These are phyloP conservation scores for Capromys pilorides DNA, from an alignment of 2,797 vertebrate genomes.

Conservation along the genomic window DNA sequence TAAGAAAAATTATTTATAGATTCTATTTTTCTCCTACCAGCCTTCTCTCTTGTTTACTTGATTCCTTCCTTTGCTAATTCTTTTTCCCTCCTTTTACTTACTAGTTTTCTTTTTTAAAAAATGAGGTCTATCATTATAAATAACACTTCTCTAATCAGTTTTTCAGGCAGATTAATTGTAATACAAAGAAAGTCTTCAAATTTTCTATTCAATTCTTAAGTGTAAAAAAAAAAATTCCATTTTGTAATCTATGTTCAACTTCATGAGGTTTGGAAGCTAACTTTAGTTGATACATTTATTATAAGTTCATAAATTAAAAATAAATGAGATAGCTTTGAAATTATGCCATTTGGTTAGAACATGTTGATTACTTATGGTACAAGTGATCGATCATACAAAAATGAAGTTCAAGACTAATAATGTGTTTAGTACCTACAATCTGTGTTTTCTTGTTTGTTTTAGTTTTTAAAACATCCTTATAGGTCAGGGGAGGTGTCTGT, in stretches of 20 bases:
- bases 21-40: neutral
- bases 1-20: too few species aligned
- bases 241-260: neutral
- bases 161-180: neutral
- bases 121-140: neutral
- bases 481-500: neutral
- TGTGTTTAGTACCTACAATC: neutral
- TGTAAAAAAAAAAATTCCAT: neutral
- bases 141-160: neutral
- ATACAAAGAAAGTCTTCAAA: neutral
- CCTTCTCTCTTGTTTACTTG: neutral
- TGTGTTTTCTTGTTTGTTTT: neutral
- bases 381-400: neutral
- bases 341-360: neutral
- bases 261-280: neutral
- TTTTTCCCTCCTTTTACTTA: neutral
- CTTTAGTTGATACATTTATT: neutral
- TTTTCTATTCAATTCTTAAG: neutral
- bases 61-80: neutral
- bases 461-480: neutral
- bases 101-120: neutral
- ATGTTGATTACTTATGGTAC: neutral
- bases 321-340: constrained; percentile 2
- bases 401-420: neutral
- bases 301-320: neutral